A percentile compares a stretch with the other conserved stretches of the same genome.
Conservation (phyloP, 1,140 invertebrate species). For the Nilaparvata lugens region DNA sequence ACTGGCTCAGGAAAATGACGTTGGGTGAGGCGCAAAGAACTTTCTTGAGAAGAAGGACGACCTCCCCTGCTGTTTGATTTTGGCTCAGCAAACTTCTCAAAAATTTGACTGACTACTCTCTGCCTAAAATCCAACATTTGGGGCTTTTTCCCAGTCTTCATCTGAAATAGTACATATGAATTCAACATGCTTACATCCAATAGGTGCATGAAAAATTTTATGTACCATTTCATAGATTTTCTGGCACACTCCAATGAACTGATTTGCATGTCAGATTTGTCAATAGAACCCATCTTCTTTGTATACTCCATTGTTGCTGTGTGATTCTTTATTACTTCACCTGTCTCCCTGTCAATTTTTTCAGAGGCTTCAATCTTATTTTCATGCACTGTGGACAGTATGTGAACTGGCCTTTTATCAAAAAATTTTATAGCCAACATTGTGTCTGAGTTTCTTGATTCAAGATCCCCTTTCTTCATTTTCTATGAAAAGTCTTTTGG, state of each 20-base stretch:
- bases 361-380: not conserved
- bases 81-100: not conserved
- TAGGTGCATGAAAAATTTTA: not conserved
- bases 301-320: not conserved
- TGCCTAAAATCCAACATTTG: not conserved
- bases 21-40: not conserved
- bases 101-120: not conserved
- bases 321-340: not conserved
- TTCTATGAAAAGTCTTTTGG: not conserved
- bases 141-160: not conserved
- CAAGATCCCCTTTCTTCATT: not conserved
- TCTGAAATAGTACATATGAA: not conserved
- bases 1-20: not conserved
- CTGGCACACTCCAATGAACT: not conserved
- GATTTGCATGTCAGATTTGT: not conserved
- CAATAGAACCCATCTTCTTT: not conserved
- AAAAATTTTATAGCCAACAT: not conserved
- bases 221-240: not conserved
- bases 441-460: not conserved
- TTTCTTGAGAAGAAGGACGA: not conserved
- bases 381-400: not conserved
- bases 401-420: not conserved
- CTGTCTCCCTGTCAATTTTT: not conserved
- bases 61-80: not conserved
- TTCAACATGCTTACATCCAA: not conserved